These are phyloP conservation scores for Leptothorax acervorum DNA, from an alignment of 2,888 invertebrate species.

Conservation along the genomic window DNA sequence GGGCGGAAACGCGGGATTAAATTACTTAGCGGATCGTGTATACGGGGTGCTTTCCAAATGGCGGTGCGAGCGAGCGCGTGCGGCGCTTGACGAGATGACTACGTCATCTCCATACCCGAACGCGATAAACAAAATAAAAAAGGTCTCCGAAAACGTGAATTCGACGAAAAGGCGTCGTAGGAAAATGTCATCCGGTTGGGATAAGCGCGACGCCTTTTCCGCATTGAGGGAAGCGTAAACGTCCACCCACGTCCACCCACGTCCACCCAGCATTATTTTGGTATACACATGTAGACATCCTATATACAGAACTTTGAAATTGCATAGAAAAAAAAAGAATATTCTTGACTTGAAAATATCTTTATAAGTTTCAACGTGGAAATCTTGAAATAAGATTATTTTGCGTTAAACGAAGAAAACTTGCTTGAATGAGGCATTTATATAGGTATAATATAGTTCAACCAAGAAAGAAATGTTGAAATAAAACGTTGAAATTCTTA, in stretches of 20 bases:
- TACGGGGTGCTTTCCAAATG: conserved; percentile 61
- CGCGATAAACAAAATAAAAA: background rate
- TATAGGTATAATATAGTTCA: too few relatives aligned
- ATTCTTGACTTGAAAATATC: too few relatives aligned
- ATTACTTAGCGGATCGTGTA: conserved; percentile 76
- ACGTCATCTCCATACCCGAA: background rate
- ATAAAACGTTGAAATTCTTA: too few relatives aligned
- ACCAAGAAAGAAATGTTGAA: too few relatives aligned
- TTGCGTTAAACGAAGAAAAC: too few relatives aligned
- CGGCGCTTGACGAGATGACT: conserved; percentile 12
- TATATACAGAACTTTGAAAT: too few relatives aligned
- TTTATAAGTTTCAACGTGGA: too few relatives aligned
- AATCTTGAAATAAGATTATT: too few relatives aligned
- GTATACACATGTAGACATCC: too few relatives aligned
- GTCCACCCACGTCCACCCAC: too few relatives aligned
- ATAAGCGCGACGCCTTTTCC: background rate
- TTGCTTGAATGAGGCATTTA: too few relatives aligned
- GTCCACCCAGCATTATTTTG: too few relatives aligned
- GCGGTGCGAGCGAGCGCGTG: conserved; percentile 22
- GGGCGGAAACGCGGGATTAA: conserved; percentile 74
- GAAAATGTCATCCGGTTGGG: background rate
- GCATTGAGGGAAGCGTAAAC: background rate
- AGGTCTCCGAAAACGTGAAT: background rate
- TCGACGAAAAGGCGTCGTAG: background rate
- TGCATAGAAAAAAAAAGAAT: background rate